phyloP scores from a whole-genome alignment of 2,888 invertebrate genomes.

The Ellobium chinense region DNA sequence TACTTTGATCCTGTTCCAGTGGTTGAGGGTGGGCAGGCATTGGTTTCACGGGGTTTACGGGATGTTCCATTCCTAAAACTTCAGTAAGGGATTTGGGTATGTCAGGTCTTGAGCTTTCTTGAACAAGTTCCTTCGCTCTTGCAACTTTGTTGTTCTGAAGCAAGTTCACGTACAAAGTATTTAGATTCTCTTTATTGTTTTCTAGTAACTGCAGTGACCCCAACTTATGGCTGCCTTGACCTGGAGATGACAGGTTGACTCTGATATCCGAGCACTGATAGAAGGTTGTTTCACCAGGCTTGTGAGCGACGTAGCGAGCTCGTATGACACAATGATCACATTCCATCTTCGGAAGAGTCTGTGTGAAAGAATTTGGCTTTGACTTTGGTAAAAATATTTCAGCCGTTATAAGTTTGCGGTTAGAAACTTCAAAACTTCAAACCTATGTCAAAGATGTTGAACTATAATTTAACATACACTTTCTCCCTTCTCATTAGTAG shows the following conservation, averaged over 20 bases:
- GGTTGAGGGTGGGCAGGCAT: background rate
- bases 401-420: no score
- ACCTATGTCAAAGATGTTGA: no score
- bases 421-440: no score
- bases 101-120: no score
- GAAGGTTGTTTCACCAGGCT: slow-evolving; percentile 62
- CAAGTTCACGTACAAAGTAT: background rate
- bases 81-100: background rate
- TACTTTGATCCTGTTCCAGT: background rate
- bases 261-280: slow-evolving; percentile 61
- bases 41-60: background rate
- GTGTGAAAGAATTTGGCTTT: no score
- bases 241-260: slow-evolving; percentile 43
- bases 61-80: background rate
- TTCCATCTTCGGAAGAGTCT: slow-evolving; percentile 57
- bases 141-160: background rate
- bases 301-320: slow-evolving; percentile 61
- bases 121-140: background rate
- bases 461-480: no score
- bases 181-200: background rate
- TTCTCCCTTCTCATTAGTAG: no score
- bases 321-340: slow-evolving; percentile 63
- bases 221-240: background rate
- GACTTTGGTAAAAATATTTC: no score
- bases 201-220: background rate